Conservation (phyloP, 2,797 vertebrate species). For the Capromys pilorides region DNA sequence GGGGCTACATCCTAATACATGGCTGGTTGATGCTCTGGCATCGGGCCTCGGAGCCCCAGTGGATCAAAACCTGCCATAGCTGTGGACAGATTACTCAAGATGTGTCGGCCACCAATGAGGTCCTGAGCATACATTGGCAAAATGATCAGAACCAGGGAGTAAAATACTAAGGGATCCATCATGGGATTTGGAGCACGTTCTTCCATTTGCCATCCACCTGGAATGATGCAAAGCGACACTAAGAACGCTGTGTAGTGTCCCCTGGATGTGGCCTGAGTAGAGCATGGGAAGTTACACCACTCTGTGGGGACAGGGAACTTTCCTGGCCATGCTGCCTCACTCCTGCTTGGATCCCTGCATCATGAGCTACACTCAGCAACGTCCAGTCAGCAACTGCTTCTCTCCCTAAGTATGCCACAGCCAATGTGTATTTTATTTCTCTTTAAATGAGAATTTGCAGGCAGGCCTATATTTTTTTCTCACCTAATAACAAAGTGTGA, state of each 20-base stretch:
- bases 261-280: not conserved
- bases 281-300: not conserved
- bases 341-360: not conserved
- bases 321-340: not conserved
- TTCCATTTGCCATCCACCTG: slow-evolving; percentile 68
- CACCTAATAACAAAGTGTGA: slow-evolving; percentile 74
- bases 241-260: not conserved
- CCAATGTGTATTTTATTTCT: slow-evolving; percentile 57
- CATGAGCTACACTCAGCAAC: not conserved
- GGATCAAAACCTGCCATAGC: not conserved
- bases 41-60: not conserved
- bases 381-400: slow-evolving; percentile 64
- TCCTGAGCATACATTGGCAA: slow-evolving; percentile 54
- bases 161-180: slow-evolving; percentile 76
- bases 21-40: no score
- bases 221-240: slow-evolving; percentile 46
- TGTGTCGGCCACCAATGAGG: not conserved
- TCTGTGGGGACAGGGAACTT: not conserved
- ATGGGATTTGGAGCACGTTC: slow-evolving; percentile 57
- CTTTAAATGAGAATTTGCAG: slow-evolving; percentile 75
- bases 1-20: not conserved
- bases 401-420: slow-evolving; percentile 58
- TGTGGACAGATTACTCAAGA: slow-evolving; percentile 37
- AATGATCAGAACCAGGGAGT: slow-evolving; percentile 68
- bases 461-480: slow-evolving; percentile 71